These are phyloP conservation scores for Chironomus striatipennis DNA, from an alignment of 1,140 invertebrate species.

Conservation along the genomic window DNA sequence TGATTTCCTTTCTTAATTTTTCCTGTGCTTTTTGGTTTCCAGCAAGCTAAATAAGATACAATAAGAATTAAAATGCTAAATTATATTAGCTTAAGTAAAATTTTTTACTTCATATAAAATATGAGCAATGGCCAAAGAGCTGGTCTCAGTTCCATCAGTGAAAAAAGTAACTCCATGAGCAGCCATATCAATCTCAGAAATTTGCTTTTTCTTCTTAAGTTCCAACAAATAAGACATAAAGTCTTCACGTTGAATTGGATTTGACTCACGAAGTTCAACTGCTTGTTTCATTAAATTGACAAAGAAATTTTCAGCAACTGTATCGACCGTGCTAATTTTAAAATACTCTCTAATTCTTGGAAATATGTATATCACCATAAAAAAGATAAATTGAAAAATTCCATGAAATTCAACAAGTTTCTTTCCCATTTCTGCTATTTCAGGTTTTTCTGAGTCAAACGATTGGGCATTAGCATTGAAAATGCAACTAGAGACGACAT, in stretches of 20 bases:
- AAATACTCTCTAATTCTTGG: conserved; percentile 30
- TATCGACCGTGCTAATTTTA: conserved; percentile 32
- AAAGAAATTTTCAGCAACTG: conserved; percentile 32
- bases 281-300: background rate
- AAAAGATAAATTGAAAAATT: conserved; percentile 29
- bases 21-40: background rate
- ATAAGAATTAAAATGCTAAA: too few species aligned
- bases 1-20: background rate
- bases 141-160: conserved; percentile 17
- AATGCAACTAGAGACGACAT: conserved; percentile 43
- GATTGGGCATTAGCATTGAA: conserved; percentile 40
- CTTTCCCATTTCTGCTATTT: conserved; percentile 31
- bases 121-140: background rate
- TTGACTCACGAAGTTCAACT: background rate
- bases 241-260: conserved; percentile 11
- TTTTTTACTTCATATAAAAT: conserved; percentile 5
- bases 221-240: conserved; percentile 14
- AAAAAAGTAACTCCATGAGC: conserved; percentile 18
- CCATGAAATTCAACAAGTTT: conserved; percentile 31
- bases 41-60: background rate
- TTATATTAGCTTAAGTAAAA: too few species aligned
- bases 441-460: conserved; percentile 31
- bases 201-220: conserved; percentile 2
- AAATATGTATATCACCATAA: conserved; percentile 30
- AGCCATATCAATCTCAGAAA: background rate